A percentile compares a stretch with the other conserved stretches of the same genome.
These are phyloP conservation scores for Streptopelia turtur DNA, from an alignment of 2,797 vertebrate genomes.

Conservation along the genomic window DNA sequence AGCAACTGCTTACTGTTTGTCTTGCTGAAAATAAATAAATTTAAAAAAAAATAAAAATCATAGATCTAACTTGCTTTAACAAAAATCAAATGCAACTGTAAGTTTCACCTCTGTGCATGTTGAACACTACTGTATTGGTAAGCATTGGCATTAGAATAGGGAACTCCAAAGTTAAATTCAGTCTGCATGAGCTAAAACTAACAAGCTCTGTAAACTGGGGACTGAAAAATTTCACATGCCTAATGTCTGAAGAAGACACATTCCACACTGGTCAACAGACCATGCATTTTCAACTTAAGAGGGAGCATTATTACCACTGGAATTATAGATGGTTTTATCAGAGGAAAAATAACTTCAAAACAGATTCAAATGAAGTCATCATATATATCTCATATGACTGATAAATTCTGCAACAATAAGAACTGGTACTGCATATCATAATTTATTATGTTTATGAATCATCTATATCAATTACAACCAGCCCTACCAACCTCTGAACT, in stretches of 20 bases:
- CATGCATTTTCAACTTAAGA: background rate
- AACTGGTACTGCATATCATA: background rate
- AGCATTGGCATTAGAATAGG: background rate
- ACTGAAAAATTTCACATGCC: background rate
- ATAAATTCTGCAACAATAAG: background rate
- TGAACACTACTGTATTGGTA: background rate
- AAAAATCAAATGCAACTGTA: background rate
- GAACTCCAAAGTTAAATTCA: background rate
- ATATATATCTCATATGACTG: accelerated
- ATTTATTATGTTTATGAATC: background rate
- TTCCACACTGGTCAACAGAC: accelerated
- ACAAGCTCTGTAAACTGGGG: accelerated
- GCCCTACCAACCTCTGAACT: background rate
- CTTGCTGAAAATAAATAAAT: background rate
- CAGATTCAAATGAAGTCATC: background rate
- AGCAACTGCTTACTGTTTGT: background rate
- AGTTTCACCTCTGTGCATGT: background rate
- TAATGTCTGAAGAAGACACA: background rate
- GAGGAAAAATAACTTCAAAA: background rate
- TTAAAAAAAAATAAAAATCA: background rate
- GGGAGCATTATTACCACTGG: background rate
- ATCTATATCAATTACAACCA: background rate
- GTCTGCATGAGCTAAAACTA: background rate
- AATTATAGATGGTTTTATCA: background rate
- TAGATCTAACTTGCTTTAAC: background rate